A percentile compares a stretch with the other conserved stretches of the same genome.
These are phyloP conservation scores for Glossosoma conforme DNA, from an alignment of 1,140 invertebrate genomes.

Conservation along the genomic window DNA sequence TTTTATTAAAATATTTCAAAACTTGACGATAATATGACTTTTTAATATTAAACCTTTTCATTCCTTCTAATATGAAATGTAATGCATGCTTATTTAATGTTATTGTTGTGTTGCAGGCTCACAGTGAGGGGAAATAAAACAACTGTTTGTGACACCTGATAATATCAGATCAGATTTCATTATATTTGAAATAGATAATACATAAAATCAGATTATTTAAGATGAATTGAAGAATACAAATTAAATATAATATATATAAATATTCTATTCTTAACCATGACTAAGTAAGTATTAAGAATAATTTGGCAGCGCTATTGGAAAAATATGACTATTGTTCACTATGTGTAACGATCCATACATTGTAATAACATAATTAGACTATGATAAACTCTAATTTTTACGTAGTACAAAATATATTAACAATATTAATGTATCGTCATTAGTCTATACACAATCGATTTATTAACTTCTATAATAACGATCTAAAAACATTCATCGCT, in stretches of 20 bases:
- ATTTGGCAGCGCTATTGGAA: conserved; percentile 33
- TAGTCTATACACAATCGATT: conserved; percentile 18
- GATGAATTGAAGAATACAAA: conserved; percentile 31
- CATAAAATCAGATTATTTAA: conserved; percentile 30
- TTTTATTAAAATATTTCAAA: conserved; percentile 33
- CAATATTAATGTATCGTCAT: conserved; percentile 20
- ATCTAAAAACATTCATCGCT: not conserved
- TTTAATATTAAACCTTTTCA: no score
- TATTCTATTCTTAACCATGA: conserved; percentile 22
- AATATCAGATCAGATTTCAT: conserved; percentile 23
- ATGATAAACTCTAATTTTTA: conserved; percentile 25
- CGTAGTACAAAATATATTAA: conserved; percentile 31
- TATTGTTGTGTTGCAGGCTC: no score
- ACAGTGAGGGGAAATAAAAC: conserved; percentile 8
- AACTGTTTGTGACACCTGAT: conserved; percentile 18
- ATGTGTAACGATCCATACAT: conserved; percentile 27
- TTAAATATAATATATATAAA: no score
- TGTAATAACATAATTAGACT: conserved; percentile 29
- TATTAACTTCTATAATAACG: conserved; percentile 14
- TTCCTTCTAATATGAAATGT: no score
- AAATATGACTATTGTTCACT: conserved; percentile 32
- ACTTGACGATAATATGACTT: no score
- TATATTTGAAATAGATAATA: conserved; percentile 30
- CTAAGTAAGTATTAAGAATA: conserved; percentile 31
- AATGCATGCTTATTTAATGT: no score